Evolutionary conservation across 2,888 invertebrate genomes (phyloP).

Genomic region (Adelognathus sp.): DNA sequence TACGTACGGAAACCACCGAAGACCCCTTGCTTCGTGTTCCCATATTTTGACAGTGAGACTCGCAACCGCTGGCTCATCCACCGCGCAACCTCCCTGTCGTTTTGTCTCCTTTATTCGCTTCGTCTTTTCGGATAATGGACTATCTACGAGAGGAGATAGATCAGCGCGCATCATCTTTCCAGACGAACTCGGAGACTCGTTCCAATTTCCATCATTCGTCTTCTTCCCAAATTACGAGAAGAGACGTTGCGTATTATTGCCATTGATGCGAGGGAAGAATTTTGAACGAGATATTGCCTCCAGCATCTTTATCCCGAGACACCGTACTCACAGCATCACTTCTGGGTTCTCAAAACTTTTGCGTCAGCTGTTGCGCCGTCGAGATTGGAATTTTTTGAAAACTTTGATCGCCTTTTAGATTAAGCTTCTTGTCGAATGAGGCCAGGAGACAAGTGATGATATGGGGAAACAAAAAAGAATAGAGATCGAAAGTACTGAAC

Average conservation of each 20-base stretch:
- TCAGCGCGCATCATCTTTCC: conserved; percentile 29
- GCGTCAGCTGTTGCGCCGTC: neutral
- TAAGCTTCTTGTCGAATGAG: no score
- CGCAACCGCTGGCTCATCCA: conserved; percentile 37
- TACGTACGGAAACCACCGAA: conserved; percentile 5
- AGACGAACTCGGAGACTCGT: conserved; percentile 17
- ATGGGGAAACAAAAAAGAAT: neutral
- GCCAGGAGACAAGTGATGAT: neutral
- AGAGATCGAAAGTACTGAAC: neutral
- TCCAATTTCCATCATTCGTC: neutral
- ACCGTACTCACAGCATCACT: neutral
- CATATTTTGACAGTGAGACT: conserved; percentile 49
- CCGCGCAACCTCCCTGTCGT: neutral
- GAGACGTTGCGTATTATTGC: neutral
- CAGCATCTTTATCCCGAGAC: neutral
- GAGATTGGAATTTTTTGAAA: no score
- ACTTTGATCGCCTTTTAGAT: no score
- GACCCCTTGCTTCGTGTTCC: conserved; percentile 42
- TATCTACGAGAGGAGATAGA: conserved; percentile 49
- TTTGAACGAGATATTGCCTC: neutral
- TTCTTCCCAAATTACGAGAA: neutral
- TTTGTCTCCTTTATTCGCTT: conserved; percentile 11
- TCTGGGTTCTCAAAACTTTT: neutral
- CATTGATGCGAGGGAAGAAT: neutral
- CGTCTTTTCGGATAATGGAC: conserved; percentile 45